Conservation (phyloP, 2,888 invertebrate genomes). For the Acronicta psi region DNA sequence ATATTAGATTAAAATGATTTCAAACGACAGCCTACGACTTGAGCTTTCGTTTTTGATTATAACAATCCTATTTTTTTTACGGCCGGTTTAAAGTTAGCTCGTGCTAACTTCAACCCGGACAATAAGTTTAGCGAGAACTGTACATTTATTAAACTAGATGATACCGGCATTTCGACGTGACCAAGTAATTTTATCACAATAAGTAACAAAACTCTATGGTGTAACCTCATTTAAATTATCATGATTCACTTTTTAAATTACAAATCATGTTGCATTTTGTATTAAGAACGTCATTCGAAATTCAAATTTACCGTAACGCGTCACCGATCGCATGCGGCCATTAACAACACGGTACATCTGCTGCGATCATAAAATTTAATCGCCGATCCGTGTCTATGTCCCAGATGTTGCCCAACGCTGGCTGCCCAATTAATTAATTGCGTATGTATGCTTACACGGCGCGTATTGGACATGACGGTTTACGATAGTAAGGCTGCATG, state of each 20-base stretch:
- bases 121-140: too few relatives aligned
- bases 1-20: too few relatives aligned
- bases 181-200: too few relatives aligned
- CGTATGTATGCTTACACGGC: constrained; percentile 77
- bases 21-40: too few relatives aligned
- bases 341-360: constrained; percentile 78
- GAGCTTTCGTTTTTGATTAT: too few relatives aligned
- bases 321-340: constrained; percentile 61
- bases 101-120: too few relatives aligned
- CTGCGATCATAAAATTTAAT: constrained; percentile 83
- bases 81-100: too few relatives aligned
- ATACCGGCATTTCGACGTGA: too few relatives aligned
- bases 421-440: constrained; percentile 84
- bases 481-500: constrained; percentile 76
- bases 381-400: constrained; percentile 70
- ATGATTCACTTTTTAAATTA: not conserved
- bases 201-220: not conserved
- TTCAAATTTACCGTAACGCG: constrained; percentile 60
- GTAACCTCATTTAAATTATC: not conserved
- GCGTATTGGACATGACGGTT: constrained; percentile 81
- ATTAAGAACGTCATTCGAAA: constrained; percentile 52
- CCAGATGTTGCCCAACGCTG: constrained; percentile 81
- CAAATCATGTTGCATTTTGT: constrained; percentile 20
- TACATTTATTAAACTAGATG: too few relatives aligned
- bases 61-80: too few relatives aligned